Evolutionary conservation across 2,888 invertebrate species (phyloP), one percentile per base, ranked within the genome.

Genomic region (Athalia circularis): DNA sequence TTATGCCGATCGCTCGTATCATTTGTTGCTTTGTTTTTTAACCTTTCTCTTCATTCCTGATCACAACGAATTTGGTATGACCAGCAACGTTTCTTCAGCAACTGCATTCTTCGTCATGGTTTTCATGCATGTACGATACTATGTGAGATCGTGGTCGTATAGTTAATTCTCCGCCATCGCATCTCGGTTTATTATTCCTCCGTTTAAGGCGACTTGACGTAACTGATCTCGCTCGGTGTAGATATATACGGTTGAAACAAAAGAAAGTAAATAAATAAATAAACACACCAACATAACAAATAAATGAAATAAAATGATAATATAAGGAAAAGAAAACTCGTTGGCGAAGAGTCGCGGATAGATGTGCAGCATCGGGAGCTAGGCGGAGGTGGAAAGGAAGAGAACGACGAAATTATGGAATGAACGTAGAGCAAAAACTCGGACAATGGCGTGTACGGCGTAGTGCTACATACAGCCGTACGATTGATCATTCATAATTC

Each of bases 401-500:
- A n/a, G 54, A 54, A 68, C 8, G 29, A 52, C 52, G 68, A 68
- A 68, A 68, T 68, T 29, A 54, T 52, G 68, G 68, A 54, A 52
- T 68, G 54, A 52, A 54, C 52, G 52, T 29, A 50, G 52, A 5
- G 43, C 8, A 59, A 72, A 57, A 65, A 45, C 11, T 47, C 57
- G 9, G 57, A 43, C 45, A 72, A 72, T 72, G 72, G 59, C 57
- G 72, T 57, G 72, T 72, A 72, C 59, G 47, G 3, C 59, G 47
- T 47, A 72, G 72, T 72, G 57, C 13, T 47, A 72, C 72, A 59
- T 59, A 59, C 45, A 72, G 57, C 72, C 72, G 57, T 59, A 45
- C 11, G 57, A 72, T 72, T 72, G 72, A 72, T 72, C 72, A 72
- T 72, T 72, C 72, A 57, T 72, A 72, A 72, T 72, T 72, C 72